A percentile compares a stretch with the other conserved stretches of the same genome.
phyloP scores from a whole-genome alignment of 2,888 invertebrate species.

The Philaethria dido region DNA sequence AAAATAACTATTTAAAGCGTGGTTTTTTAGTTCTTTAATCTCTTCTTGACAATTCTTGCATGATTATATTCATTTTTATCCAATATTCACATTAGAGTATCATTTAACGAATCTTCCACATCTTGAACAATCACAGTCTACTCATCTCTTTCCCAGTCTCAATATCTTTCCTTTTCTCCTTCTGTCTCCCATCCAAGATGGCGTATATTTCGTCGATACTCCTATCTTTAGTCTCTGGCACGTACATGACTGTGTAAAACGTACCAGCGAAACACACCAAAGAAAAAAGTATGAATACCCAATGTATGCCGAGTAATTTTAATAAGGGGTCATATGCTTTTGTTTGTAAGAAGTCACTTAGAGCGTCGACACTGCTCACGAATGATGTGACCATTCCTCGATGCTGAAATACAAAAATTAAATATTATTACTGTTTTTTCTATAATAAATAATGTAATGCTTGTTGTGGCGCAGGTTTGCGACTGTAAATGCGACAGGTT shows the following conservation, averaged over 20 bases:
- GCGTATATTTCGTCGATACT: constrained; percentile 75
- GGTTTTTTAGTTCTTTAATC: no score
- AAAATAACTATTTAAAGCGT: no score
- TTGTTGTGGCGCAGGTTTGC: no score
- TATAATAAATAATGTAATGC: no score
- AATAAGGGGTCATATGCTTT: constrained; percentile 76
- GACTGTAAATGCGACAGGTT: no score
- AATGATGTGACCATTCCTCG: constrained; percentile 78
- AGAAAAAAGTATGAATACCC: constrained; percentile 79
- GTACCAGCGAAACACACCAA: constrained; percentile 73
- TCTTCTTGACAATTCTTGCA: not conserved
- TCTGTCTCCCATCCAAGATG: constrained; percentile 65
- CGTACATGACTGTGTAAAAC: constrained; percentile 72
- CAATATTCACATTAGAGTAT: not conserved
- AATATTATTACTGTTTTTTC: not conserved
- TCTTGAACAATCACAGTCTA: constrained; percentile 55
- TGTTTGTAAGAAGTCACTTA: constrained; percentile 76
- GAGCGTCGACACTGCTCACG: constrained; percentile 71
- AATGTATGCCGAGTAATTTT: constrained; percentile 75
- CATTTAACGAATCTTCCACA: not conserved
- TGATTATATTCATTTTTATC: not conserved
- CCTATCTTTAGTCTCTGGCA: constrained; percentile 75
- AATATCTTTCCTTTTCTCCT: constrained; percentile 69
- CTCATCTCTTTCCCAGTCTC: constrained; percentile 67
- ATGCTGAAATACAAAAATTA: constrained; percentile 56